phyloP scores from a whole-genome alignment of 1,140 invertebrate genomes.

The Drosophila bipectinata region DNA sequence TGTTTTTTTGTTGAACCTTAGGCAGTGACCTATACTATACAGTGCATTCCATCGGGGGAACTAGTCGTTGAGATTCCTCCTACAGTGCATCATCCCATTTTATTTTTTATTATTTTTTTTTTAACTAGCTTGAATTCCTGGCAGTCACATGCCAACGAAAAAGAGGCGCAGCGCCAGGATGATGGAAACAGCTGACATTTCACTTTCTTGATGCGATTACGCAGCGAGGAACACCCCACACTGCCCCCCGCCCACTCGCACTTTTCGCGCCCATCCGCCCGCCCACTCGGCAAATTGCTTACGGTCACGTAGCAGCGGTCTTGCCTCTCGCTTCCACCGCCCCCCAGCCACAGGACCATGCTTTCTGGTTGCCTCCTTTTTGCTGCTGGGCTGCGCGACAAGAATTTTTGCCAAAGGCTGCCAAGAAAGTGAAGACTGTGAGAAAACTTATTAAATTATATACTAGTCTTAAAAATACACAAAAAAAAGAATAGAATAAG shows the following conservation, averaged over 20 bases:
- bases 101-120: conserved; percentile 36
- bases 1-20: conserved; percentile 27
- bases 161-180: conserved; percentile 37
- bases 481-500: not conserved
- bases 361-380: conserved; percentile 26
- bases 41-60: conserved; percentile 56
- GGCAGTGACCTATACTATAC: conserved; percentile 62
- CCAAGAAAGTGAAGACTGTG: conserved; percentile 30
- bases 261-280: conserved; percentile 26
- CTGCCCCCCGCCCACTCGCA: not conserved
- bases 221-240: conserved; percentile 44
- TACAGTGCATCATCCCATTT: not conserved
- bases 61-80: conserved; percentile 25
- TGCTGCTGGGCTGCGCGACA: conserved; percentile 56
- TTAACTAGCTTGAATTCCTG: conserved; percentile 67
- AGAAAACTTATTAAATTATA: conserved; percentile 5
- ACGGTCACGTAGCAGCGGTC: conserved; percentile 61
- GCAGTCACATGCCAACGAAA: conserved; percentile 50
- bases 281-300: conserved; percentile 60
- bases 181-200: conserved; percentile 73
- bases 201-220: conserved; percentile 74
- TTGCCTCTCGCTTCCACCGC: conserved; percentile 12
- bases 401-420: conserved; percentile 51
- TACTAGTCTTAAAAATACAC: not conserved
- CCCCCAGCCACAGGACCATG: not conserved